Percentiles rank a stretch among this genome's conserved stretches.
Evolutionary conservation across 2,113 vertebrate genomes (phyloP).

Genomic region (Ochotona princeps): DNA sequence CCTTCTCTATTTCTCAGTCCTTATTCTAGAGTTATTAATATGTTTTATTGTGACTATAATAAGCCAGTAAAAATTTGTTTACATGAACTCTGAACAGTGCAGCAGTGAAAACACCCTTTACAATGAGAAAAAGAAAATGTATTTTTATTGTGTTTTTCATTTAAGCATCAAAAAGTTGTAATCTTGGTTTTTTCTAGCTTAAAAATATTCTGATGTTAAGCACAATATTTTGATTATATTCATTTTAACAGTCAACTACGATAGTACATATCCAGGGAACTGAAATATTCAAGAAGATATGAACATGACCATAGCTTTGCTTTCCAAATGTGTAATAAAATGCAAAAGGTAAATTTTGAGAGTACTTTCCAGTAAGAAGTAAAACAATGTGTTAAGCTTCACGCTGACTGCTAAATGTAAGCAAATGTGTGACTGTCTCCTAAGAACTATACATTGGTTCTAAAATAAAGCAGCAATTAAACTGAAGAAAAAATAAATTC

Average conservation of each 20-base stretch:
- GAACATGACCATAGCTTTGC: not conserved
- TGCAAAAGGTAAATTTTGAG: not conserved
- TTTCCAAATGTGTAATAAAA: not conserved
- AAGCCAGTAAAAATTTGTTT: not conserved
- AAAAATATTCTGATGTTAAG: constrained; percentile 8
- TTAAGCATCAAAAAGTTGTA: not conserved
- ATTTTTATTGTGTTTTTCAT: not conserved
- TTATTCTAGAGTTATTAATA: not conserved
- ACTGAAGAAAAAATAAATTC: not conserved
- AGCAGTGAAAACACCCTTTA: not conserved
- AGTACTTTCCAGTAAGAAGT: not conserved
- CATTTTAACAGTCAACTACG: not conserved
- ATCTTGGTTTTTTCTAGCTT: not conserved
- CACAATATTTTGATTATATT: not conserved
- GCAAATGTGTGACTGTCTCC: not conserved
- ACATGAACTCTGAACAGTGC: not conserved
- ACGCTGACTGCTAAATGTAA: not conserved
- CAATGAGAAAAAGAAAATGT: not conserved
- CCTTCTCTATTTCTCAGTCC: not conserved
- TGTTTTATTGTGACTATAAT: not conserved
- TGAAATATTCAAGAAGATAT: not conserved
- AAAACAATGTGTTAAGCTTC: not conserved
- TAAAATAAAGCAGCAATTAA: not conserved
- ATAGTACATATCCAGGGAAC: not conserved
- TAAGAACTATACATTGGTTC: not conserved